Evolutionary conservation across 2,888 invertebrate species (phyloP).

Genomic region (Rhyacophila evoluta): DNA sequence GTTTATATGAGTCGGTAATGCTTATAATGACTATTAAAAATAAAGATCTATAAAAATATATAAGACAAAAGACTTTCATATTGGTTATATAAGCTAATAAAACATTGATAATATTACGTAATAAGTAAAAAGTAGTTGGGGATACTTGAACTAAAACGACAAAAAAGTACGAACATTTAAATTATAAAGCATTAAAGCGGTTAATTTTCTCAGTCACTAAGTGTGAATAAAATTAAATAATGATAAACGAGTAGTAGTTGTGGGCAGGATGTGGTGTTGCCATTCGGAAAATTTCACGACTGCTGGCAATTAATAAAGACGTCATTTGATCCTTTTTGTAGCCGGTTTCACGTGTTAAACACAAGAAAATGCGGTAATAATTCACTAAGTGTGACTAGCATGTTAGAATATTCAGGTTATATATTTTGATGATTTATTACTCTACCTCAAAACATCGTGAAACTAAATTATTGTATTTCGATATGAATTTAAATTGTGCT

Average conservation of each 20-base stretch:
- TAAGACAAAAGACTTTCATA: too few species aligned
- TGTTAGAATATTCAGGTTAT: background rate
- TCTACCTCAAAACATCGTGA: background rate
- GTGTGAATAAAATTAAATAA: background rate
- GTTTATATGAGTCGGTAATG: too few species aligned
- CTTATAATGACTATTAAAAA: too few species aligned
- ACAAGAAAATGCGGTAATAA: conserved; percentile 4
- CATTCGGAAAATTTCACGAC: background rate
- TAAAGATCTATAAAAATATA: too few species aligned
- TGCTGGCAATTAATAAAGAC: background rate
- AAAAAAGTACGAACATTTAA: background rate
- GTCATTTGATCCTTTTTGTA: background rate
- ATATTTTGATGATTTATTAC: background rate
- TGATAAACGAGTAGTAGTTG: background rate
- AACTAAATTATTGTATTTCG: too few species aligned
- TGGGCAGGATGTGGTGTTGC: background rate
- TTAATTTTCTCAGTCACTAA: background rate
- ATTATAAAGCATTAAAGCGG: background rate
- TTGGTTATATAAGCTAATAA: too few species aligned
- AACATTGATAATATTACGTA: background rate
- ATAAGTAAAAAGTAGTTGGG: too few species aligned
- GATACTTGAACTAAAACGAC: background rate
- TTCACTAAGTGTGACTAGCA: background rate
- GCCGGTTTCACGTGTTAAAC: background rate
- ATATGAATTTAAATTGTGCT: too few species aligned